Evolutionary conservation across 2,888 invertebrate species (phyloP), one percentile per base, ranked within the genome.

Genomic region (Tinea trinotella): DNA sequence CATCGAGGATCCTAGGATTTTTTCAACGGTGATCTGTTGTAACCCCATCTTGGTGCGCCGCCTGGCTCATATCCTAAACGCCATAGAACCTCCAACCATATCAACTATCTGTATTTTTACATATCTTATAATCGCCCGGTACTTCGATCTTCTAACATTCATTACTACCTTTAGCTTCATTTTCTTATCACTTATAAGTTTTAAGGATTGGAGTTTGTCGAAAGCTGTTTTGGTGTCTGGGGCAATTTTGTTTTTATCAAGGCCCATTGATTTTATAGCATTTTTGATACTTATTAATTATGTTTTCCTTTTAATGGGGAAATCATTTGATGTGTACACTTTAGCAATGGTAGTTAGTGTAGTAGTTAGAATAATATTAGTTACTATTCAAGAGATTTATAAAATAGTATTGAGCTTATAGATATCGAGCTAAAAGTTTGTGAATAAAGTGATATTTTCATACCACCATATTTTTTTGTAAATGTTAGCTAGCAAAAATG

Each of bases 21-120:
- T 85, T 85, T 79, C 84, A 85, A 64, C 81, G 84, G 76, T 85
- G 83, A 84, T 83, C 81, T 76, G 74, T 69, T 75, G 73, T 64
- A 64, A 67, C 67, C 63, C 59, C 60, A 67, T 67, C 68, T 65
- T 68, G 64, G 68, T 67, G 61, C 65, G 66, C 61, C 66, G 57
- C 40, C 64, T 61, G 62, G 46, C 54, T 34, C 35, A 55, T 18
- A 24, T 34, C 36, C 44, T 15, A 34, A 64, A 66, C 64, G 72
- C 74, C 74, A 71, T 74, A 72, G 61, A 67, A 62, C 64, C 66
- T 61, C 64, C 70, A 58, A 70, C 71, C 63, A 64, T 73, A 66
- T 66, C 72, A 62, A 68, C 68, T 5, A 10, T 22, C 22, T 22
- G 19, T 40, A 18, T 20, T 54, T 56, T 70, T 36, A 56, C 58